Base-by-base conservation (phyloP, 1,140 invertebrate genomes). In the Penaeus indicus region DNA sequence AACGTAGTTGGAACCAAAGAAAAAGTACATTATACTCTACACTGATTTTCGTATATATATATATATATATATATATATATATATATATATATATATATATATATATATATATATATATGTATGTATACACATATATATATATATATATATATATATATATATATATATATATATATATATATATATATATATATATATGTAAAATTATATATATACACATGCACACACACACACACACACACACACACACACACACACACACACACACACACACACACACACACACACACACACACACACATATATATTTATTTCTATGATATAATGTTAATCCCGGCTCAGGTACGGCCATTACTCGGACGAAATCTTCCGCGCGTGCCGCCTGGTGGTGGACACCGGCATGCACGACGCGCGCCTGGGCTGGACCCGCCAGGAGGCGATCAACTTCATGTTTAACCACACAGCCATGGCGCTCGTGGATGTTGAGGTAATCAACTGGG, bases 351-450 rank as follows among this genome's bases (percentile, higher is more conserved):
- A 87, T 62, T 87, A 81, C 78, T 87, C 85, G 0, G 77, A 87
- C n/a, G 85, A 87, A 54, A 81, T 87, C 32, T 87, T 81, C 25
- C 62, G 85, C 3, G 85, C 85, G 1, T 81, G 85, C 27, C 85
- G 85, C 16, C 62, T 87, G 22, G 85, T 87, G 60, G 85, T 87
- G 32, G 84, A 86, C 75, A 86, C 84, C 0, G 84, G 84, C 2
- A 86, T 86, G 69, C 84, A 86, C 60, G 60, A 42, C 38, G 4
- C 1, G 4, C 4, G 91, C 25, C 90, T 93, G 27, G 91, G 91
- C 25, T 94, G 93, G 94, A 93, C 91, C 7, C 91, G 92, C 27
- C 91, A 94, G 18, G 42, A 91, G 61, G 93, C 93, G 3, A 92
- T 94, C 10, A 91, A 93, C 5, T 93, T 92, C 88, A 92, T 94